phyloP scores from a whole-genome alignment of 2,113 vertebrate species.

The Dendropsophus ebraccatus region DNA sequence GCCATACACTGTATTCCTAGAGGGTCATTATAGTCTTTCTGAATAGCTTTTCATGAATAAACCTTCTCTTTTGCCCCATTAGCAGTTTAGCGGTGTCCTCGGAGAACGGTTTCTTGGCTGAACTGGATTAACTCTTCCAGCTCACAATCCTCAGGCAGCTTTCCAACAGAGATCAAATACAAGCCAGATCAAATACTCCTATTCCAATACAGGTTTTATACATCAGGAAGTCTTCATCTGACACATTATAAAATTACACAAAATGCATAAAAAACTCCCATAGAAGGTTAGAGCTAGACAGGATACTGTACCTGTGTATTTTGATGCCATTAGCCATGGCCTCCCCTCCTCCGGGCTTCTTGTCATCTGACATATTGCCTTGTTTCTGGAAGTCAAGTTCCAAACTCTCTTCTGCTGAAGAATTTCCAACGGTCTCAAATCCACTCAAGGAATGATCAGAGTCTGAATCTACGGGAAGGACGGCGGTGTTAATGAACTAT shows the following conservation, averaged over 20 bases:
- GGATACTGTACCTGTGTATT: conserved; percentile 84
- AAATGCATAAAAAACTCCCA: background rate
- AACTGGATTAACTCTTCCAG: background rate
- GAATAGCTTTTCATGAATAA: conserved; percentile 32
- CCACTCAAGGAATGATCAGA: conserved; percentile 88
- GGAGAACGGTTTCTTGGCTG: background rate
- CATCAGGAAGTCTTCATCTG: background rate
- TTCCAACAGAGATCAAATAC: too few relatives aligned
- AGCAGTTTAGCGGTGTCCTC: conserved; percentile 28
- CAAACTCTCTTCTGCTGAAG: conserved; percentile 78
- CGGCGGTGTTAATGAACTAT: conserved; percentile 67
- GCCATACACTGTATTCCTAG: background rate
- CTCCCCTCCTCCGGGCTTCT: conserved; percentile 75
- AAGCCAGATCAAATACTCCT: background rate
- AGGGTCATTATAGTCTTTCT: conserved; percentile 17
- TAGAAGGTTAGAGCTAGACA: background rate
- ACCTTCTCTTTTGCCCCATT: conserved; percentile 5
- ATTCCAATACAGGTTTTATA: background rate
- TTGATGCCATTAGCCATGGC: conserved; percentile 84
- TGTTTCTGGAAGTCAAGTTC: conserved; percentile 71
- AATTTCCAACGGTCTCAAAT: conserved; percentile 84
- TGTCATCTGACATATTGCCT: conserved; percentile 79
- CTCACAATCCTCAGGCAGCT: background rate
- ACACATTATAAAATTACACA: background rate
- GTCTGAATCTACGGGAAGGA: conserved; percentile 83